These are phyloP conservation scores for Chrysolina oricalcia DNA, from an alignment of 2,888 invertebrate species.

Conservation along the genomic window DNA sequence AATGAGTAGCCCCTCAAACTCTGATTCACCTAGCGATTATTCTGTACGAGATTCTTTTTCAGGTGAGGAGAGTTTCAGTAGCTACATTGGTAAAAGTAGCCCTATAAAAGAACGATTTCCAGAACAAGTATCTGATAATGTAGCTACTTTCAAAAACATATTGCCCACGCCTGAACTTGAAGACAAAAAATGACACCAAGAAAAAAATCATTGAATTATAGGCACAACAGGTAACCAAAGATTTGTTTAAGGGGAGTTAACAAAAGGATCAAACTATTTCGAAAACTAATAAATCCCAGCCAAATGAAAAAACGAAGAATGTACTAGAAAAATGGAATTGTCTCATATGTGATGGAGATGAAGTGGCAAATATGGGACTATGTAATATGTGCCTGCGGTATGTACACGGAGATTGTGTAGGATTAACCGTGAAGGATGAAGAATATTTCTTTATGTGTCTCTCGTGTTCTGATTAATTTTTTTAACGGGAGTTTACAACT, in stretches of 20 bases:
- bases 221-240: constrained; percentile 23
- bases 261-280: constrained; percentile 17
- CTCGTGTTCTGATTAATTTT: no score
- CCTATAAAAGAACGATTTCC: no score
- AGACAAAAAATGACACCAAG: constrained; percentile 13
- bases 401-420: no score
- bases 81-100: background rate
- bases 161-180: constrained; percentile 7
- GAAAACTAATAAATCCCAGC: background rate
- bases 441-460: no score
- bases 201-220: background rate
- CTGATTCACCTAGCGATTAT: background rate
- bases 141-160: constrained; percentile 11
- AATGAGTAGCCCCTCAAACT: no score
- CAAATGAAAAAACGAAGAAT: no score
- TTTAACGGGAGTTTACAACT: no score
- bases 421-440: no score
- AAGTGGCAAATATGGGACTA: constrained; percentile 6
- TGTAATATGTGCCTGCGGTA: no score
- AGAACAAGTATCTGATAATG: no score
- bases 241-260: background rate
- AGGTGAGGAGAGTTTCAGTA: background rate
- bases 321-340: background rate
- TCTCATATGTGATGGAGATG: constrained; percentile 8
- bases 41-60: constrained; percentile 3